Base-by-base conservation (phyloP, 1,140 invertebrate genomes). In the Dinoponera quadriceps region DNA sequence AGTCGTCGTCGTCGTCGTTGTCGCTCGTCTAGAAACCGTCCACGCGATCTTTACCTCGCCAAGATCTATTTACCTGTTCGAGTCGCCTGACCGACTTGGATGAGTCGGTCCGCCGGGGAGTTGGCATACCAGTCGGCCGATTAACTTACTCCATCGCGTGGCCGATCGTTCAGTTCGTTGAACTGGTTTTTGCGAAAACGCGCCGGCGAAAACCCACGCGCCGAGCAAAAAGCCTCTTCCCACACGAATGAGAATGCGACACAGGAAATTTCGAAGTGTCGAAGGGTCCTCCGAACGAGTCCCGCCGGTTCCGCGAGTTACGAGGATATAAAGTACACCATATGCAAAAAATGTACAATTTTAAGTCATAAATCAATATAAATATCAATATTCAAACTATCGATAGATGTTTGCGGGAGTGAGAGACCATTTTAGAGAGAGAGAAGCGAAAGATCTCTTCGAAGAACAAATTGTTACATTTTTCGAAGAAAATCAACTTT, bases 1-100 rank as follows among this genome's bases (percentile, higher is more conserved):
- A 73, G 54, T 29, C 20, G n/a, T 55, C 54, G 54, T 55, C 38
- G 38, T 44, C 7, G 38, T 44, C 38, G 38, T 69, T 48, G 29
- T 38, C 57, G 71, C 63, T 85, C 85, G 86, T 89, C 83, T 89
- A 85, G 85, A 89, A 89, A 90, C 78, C 81, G 65, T 89, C 89
- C 82, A 84, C 85, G 73, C 82, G 78, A 85, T 84, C 27, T 57
- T 62, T 9, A 57, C 73, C 80, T 38, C 55, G 72, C 63, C 75
- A 68, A 44, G 63, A 80, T 80, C 75, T 71, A 65, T 69, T 80
- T 69, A 80, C 65, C 33, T 71, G 65, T 57, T 33, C 65, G 25
- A 81, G 75, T 81, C 75, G 63, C 29, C 29, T 66, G 82, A 81
- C 73, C 71, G 75, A 78, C 75, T 78, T 78, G 75, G 65, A 80